phyloP scores from a whole-genome alignment of 2,797 vertebrate species.

The Dallia pectoralis region DNA sequence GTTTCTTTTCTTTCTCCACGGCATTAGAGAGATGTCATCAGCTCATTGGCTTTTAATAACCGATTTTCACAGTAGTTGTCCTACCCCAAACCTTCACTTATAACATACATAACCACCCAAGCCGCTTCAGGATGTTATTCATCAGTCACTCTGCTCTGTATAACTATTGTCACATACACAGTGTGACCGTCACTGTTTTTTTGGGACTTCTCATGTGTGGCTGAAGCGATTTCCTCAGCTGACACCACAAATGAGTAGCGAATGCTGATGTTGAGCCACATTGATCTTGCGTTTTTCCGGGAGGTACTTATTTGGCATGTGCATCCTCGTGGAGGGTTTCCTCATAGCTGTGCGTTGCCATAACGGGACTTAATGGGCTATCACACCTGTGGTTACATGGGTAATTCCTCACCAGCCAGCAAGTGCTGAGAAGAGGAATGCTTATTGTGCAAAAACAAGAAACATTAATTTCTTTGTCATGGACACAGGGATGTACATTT shows the following conservation, averaged over 20 bases:
- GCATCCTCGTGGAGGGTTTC: too few species aligned
- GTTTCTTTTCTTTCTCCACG: too few species aligned
- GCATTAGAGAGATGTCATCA: too few species aligned
- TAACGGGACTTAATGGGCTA: not conserved
- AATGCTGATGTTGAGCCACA: too few species aligned
- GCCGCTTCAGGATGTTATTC: conserved; percentile 32
- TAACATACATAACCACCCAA: not conserved
- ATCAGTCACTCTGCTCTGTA: not conserved
- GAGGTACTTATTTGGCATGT: too few species aligned
- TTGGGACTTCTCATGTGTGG: not conserved
- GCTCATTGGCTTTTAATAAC: too few species aligned
- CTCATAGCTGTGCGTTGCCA: not conserved
- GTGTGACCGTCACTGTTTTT: not conserved
- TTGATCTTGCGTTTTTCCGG: too few species aligned
- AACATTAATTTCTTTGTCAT: not conserved
- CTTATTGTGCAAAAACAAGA: not conserved
- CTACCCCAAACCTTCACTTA: not conserved
- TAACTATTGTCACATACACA: conserved; percentile 1
- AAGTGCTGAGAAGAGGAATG: not conserved
- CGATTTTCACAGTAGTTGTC: too few species aligned
- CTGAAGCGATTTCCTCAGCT: too few species aligned
- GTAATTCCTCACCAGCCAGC: not conserved
- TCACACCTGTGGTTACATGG: not conserved
- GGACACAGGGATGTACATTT: too few species aligned
- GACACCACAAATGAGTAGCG: too few species aligned